Conservation (phyloP, 2,888 invertebrate genomes). For the Lepidochrysops patricia region DNA sequence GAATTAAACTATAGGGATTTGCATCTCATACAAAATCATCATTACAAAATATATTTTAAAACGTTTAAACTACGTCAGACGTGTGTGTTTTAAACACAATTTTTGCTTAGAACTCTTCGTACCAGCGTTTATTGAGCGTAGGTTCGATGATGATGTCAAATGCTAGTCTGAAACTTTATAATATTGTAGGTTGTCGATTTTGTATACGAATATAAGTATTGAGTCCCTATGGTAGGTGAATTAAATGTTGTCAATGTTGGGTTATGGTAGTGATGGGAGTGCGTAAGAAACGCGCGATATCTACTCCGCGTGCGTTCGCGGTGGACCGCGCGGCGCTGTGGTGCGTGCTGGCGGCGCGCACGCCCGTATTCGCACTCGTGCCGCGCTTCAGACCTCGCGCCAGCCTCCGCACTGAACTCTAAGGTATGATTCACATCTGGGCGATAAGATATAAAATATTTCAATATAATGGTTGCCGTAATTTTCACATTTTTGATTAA, state of each 20-base stretch:
- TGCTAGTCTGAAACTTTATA: too few relatives aligned
- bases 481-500: neutral
- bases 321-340: slow-evolving; percentile 52
- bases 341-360: slow-evolving; percentile 34
- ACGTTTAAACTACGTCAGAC: too few relatives aligned
- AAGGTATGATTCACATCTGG: slow-evolving; percentile 21
- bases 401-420: slow-evolving; percentile 37
- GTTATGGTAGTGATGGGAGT: slow-evolving; percentile 35
- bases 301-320: slow-evolving; percentile 31
- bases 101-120: too few relatives aligned
- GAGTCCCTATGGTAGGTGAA: neutral
- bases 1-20: too few relatives aligned
- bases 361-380: slow-evolving; percentile 26
- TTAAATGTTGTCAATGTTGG: slow-evolving; percentile 25
- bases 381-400: slow-evolving; percentile 30
- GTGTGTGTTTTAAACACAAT: too few relatives aligned
- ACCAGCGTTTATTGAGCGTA: too few relatives aligned
- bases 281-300: slow-evolving; percentile 39
- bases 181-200: too few relatives aligned
- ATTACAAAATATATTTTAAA: too few relatives aligned
- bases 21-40: too few relatives aligned
- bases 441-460: too few relatives aligned
- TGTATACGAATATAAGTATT: neutral
- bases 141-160: too few relatives aligned
- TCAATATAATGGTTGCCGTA: neutral